Base-by-base conservation (phyloP, 2,113 vertebrate species). In the Polyodon spathula region DNA sequence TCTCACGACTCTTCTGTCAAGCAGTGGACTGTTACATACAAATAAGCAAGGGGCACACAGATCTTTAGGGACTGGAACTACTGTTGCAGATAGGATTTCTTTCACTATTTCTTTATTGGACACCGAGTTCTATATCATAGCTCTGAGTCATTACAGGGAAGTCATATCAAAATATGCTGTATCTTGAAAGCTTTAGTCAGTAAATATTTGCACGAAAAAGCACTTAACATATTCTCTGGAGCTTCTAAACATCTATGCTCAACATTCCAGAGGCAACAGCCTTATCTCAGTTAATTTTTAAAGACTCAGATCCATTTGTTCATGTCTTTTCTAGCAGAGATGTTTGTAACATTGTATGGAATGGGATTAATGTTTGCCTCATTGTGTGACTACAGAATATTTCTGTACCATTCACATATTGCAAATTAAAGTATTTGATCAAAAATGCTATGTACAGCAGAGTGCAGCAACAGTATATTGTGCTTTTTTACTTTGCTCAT, bases 21-120 rank as follows among this genome's bases (percentile, higher is more conserved):
- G 85, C 94, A 93, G 82, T 99, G 96, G 96, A 95, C 89, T 70
- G 77, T 99, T 79, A 84, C 78, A 79, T 97, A 88, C 84, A 93
- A 84, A 83, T 84, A 82, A 82, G 71, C 63, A 27, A 27, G 27
- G 3, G 27, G 51, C 54, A 73, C 60, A 71, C 77, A 78, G 74
- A 78, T 82, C 78, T 81, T 85, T 88, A 88, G 85, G 84, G 86
- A 89, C 84, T 87, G 79, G 87, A 86, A 89, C 82, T 87, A 83
- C 87, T 87, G 84, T 87, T 81, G 78, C 88, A 71, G 66, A 72
- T 76, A 71, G 74, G 73, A 68, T 78, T 78, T 75, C 71, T 80
- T 75, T 58, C 57, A 59, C 66, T 66, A 67, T 77, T 64, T 84
- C 78, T 86, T 76, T 83, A 68, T 79, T 68, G 79, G 73, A 75